phyloP scores from a whole-genome alignment of 1,140 invertebrate species.

The Prorops nasuta region DNA sequence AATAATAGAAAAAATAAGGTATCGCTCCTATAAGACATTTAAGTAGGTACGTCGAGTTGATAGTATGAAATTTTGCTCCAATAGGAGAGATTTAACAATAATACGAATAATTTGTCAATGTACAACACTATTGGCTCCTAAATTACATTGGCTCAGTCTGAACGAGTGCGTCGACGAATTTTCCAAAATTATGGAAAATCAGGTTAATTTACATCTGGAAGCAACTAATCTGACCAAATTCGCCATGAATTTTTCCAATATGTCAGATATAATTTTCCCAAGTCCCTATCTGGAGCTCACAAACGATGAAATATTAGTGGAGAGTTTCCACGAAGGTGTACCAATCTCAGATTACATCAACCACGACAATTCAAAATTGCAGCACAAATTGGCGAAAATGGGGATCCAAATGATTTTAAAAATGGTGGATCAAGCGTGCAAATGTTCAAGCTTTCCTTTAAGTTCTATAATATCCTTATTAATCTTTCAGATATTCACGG shows the following conservation, averaged over 20 bases:
- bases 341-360: slow-evolving; percentile 46
- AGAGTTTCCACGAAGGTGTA: slow-evolving; percentile 57
- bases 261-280: slow-evolving; percentile 46
- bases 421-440: slow-evolving; percentile 44
- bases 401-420: slow-evolving; percentile 55
- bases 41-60: neutral
- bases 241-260: slow-evolving; percentile 45
- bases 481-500: slow-evolving; percentile 76
- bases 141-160: slow-evolving; percentile 53
- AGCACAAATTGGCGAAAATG: slow-evolving; percentile 46
- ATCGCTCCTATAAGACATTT: slow-evolving; percentile 1
- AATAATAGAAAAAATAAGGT: slow-evolving; percentile 39
- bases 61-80: neutral
- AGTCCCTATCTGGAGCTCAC: slow-evolving; percentile 43
- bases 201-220: slow-evolving; percentile 52
- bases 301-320: slow-evolving; percentile 48
- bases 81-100: slow-evolving; percentile 51
- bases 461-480: neutral
- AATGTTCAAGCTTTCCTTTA: too few relatives aligned
- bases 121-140: slow-evolving; percentile 42
- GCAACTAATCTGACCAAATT: slow-evolving; percentile 51
- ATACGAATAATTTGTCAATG: slow-evolving; percentile 42
- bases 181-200: slow-evolving; percentile 15
- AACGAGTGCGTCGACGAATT: slow-evolving; percentile 57
- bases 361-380: slow-evolving; percentile 15